Percentiles rank a stretch among this genome's conserved stretches.
Conservation (phyloP, 1,140 invertebrate species). For the Platyscapa corneri region DNA sequence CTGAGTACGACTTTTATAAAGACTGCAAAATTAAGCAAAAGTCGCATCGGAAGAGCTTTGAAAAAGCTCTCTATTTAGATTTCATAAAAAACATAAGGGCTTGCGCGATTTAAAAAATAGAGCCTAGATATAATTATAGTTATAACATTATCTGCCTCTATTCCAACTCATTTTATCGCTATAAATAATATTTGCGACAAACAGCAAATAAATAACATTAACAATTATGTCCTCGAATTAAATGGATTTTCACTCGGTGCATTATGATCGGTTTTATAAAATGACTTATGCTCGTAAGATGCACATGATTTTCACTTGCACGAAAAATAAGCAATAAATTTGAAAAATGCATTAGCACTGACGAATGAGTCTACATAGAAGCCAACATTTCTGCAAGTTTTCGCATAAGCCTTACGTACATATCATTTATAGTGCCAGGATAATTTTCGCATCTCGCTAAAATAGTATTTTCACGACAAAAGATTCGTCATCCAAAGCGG, state of each 20-base stretch:
- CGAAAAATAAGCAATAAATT: neutral
- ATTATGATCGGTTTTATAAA: neutral
- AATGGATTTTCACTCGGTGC: neutral
- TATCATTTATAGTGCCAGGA: neutral
- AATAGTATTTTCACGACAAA: neutral
- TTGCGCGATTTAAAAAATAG: neutral
- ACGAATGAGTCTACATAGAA: slow-evolving; percentile 2
- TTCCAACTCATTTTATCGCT: neutral
- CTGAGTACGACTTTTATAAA: neutral
- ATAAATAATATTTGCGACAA: neutral
- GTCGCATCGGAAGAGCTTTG: too few relatives aligned
- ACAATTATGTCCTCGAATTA: neutral
- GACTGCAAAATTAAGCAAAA: neutral
- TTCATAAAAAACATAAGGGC: neutral
- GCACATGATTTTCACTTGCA: neutral
- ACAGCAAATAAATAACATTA: neutral
- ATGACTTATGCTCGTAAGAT: neutral
- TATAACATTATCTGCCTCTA: neutral
- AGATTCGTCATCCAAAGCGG: neutral
- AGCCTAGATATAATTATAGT: neutral
- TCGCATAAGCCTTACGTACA: neutral
- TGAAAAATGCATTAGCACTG: neutral
- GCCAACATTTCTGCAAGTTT: slow-evolving; percentile 16
- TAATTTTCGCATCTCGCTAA: neutral
- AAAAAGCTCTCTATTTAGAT: too few relatives aligned